Conservation (phyloP, 2,888 invertebrate genomes). For the Dicranocentrus wangi region DNA sequence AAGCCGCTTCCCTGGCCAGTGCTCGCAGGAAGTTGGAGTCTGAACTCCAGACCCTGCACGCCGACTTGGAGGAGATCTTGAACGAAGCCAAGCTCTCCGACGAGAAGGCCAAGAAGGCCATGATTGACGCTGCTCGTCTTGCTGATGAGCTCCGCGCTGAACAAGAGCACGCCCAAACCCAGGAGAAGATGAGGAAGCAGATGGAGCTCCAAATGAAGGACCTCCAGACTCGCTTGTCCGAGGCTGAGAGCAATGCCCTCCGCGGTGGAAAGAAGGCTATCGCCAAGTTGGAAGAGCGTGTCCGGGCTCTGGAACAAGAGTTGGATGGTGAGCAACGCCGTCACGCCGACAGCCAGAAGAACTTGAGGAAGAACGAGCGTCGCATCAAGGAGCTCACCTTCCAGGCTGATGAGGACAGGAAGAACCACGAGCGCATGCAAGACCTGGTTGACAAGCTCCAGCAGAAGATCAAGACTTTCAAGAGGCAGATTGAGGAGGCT, state of each 20-base stretch:
- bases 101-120: conserved; percentile 77
- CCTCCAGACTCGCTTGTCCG: conserved; percentile 95
- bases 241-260: conserved; percentile 96
- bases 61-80: conserved; percentile 75
- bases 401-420: conserved; percentile 80
- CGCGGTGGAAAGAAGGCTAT: conserved; percentile 99
- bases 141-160: conserved; percentile 99
- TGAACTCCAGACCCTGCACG: conserved; percentile 81
- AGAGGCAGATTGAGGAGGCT: conserved; percentile 78
- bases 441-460: conserved; percentile 79
- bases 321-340: conserved; percentile 98
- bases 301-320: conserved; percentile 96
- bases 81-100: conserved; percentile 73
- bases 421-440: conserved; percentile 79
- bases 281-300: conserved; percentile 97
- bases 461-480: conserved; percentile 76
- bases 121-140: conserved; percentile 81
- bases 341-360: conserved; percentile 99
- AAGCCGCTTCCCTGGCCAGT: conserved; percentile 61
- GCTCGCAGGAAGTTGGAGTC: conserved; percentile 97
- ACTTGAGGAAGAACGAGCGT: conserved; percentile 94
- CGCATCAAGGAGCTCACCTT: conserved; percentile 76
- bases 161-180: conserved; percentile 81
- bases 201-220: conserved; percentile 98
- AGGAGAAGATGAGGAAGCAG: conserved; percentile 91